These are phyloP conservation scores for Scaptomyza cyrtandrae DNA, from an alignment of 2,888 invertebrate genomes.

Conservation along the genomic window DNA sequence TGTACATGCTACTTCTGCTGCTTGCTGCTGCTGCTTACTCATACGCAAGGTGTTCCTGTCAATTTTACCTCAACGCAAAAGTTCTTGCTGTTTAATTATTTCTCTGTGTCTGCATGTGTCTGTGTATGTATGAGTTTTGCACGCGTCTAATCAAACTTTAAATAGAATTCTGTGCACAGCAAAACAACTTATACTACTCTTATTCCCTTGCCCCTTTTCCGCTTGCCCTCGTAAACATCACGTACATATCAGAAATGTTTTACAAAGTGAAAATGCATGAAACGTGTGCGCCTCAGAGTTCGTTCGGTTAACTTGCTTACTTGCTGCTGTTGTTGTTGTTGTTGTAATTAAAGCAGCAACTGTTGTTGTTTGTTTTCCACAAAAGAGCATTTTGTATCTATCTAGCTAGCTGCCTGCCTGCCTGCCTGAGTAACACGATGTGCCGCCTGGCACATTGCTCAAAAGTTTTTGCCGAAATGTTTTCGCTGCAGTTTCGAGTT, in stretches of 20 bases:
- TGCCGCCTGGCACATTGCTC: slow-evolving; percentile 71
- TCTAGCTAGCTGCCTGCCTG: background rate
- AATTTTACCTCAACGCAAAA: slow-evolving; percentile 56
- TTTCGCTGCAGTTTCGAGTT: slow-evolving; percentile 47
- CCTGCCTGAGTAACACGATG: slow-evolving; percentile 22
- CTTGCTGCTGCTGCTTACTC: slow-evolving; percentile 38
- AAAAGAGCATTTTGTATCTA: slow-evolving; percentile 72
- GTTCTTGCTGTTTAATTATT: slow-evolving; percentile 70
- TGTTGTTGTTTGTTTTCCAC: slow-evolving; percentile 58
- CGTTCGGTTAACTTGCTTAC: slow-evolving; percentile 65
- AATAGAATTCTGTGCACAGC: slow-evolving; percentile 69
- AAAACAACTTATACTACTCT: slow-evolving; percentile 24
- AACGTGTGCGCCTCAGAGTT: slow-evolving; percentile 67
- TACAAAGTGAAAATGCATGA: slow-evolving; percentile 78
- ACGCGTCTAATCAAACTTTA: slow-evolving; percentile 75
- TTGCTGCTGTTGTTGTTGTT: slow-evolving; percentile 23
- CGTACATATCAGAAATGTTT: slow-evolving; percentile 79
- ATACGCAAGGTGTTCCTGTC: slow-evolving; percentile 69
- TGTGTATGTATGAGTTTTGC: slow-evolving; percentile 24
- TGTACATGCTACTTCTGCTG: background rate
- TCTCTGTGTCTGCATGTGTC: slow-evolving; percentile 35
- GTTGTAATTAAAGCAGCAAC: slow-evolving; percentile 9
- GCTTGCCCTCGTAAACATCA: slow-evolving; percentile 17
- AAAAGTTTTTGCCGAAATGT: slow-evolving; percentile 64
- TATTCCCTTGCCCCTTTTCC: background rate